Evolutionary conservation across 2,888 invertebrate species (phyloP).

Genomic region (Lycocerus yunnanus): DNA sequence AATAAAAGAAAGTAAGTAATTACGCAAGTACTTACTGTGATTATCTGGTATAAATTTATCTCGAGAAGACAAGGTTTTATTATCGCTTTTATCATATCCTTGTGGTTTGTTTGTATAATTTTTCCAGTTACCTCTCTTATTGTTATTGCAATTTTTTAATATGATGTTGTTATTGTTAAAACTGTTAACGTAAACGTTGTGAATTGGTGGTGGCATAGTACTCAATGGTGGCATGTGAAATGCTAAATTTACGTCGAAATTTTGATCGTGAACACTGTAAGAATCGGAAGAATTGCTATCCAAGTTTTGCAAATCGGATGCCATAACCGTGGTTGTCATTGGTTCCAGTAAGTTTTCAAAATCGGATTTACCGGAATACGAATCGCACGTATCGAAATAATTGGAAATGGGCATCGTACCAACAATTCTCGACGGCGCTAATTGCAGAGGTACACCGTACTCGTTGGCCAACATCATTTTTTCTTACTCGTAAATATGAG

Average conservation of each 20-base stretch:
- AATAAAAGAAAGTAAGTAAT: background rate
- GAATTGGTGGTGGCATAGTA: conserved; percentile 40
- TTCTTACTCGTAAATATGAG: background rate
- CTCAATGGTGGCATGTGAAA: conserved; percentile 29
- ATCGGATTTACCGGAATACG: background rate
- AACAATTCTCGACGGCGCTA: conserved; percentile 2
- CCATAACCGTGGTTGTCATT: background rate
- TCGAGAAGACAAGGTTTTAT: conserved; percentile 20
- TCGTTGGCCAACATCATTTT: conserved; percentile 20
- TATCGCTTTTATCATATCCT: conserved; percentile 35
- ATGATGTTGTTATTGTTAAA: conserved; percentile 29
- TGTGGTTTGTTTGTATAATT: conserved; percentile 26
- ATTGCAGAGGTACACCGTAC: conserved; percentile 11
- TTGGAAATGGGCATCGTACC: conserved; percentile 8
- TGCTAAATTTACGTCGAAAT: conserved; percentile 22
- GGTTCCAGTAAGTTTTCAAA: conserved; percentile 4
- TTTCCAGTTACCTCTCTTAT: conserved; percentile 31
- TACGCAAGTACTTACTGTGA: background rate
- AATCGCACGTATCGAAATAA: conserved; percentile 12
- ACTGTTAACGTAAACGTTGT: conserved; percentile 36
- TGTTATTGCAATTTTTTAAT: background rate
- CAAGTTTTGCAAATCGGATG: background rate
- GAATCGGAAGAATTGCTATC: conserved; percentile 4
- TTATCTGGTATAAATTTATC: background rate
- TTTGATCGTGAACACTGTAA: conserved; percentile 3